Evolutionary conservation across 2,888 invertebrate genomes (phyloP), one percentile per base, ranked within the genome.

Genomic region (Phyto melanocephala): DNA sequence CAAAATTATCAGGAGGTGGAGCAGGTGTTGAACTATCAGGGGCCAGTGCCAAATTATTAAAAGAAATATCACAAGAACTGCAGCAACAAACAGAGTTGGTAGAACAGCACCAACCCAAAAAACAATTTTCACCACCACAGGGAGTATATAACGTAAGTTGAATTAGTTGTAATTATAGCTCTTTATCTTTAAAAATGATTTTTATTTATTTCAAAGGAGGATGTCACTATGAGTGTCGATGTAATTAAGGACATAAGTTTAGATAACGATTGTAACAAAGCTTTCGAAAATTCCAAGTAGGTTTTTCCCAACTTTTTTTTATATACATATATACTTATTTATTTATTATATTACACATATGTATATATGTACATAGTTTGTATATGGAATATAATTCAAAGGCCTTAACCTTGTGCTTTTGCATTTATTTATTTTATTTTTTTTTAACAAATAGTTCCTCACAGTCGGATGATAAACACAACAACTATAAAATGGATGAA

Each of bases 201-300:
- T 50, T 70, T 22, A 1, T 24, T 77, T 20, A n/a, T 33, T 20
- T 63, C 63, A 3, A 10, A 90, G 90, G 88, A 89, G 88, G 87
- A 91, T 91, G 91, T 87, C 87, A 91, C 89, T 87, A 91, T 91
- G 91, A 91, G 91, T 89, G 90, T 91, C 86, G 91, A 90, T 88
- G 89, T 91, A 78, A 89, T 89, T 83, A 87, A 89, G 84, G 88
- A 88, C 83, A 86, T 87, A 83, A 87, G 87, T 83, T 89, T 90
- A 85, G 91, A 89, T 86, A 90, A 90, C 88, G 90, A 91, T 86
- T 88, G 88, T 74, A 91, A 89, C 75, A 91, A 90, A 87, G 87
- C 91, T 83, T 88, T 89, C 85, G 90, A 90, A 79, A 88, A 91
- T 86, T 88, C 88, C 85, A 90, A 88, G 90, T 91, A 85, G 87